Percentiles rank a stretch among this genome's conserved stretches.
These are phyloP conservation scores for Mesitornis unicolor DNA, from an alignment of 2,113 vertebrate species.

Conservation along the genomic window DNA sequence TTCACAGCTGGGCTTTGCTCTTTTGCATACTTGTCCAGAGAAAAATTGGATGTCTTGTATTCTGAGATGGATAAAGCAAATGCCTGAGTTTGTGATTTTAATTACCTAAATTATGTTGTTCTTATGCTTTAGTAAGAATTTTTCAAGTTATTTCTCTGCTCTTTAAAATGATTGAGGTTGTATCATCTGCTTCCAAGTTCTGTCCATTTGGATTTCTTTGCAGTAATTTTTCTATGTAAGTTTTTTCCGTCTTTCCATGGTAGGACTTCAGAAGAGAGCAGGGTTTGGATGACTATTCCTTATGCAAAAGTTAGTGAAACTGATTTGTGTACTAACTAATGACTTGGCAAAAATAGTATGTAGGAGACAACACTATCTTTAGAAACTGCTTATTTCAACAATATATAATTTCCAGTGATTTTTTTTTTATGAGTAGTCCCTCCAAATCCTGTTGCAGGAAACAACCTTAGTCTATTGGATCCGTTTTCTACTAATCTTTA, in stretches of 20 bases:
- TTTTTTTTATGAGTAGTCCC: neutral
- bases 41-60: neutral
- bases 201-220: neutral
- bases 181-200: neutral
- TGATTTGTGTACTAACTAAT: neutral
- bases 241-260: neutral
- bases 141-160: neutral
- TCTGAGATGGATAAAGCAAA: neutral
- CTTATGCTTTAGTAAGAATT: neutral
- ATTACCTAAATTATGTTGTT: neutral
- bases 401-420: neutral
- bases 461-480: neutral
- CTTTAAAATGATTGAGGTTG: neutral
- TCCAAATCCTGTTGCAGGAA: neutral
- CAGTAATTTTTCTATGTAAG: neutral
- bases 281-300: neutral
- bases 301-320: neutral
- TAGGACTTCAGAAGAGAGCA: neutral
- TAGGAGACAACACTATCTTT: neutral
- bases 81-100: neutral
- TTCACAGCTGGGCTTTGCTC: neutral
- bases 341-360: neutral
- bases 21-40: neutral
- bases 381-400: neutral
- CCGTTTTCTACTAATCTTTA: neutral